phyloP scores from a whole-genome alignment of 2,888 invertebrate genomes.

The Tipula helvola region DNA sequence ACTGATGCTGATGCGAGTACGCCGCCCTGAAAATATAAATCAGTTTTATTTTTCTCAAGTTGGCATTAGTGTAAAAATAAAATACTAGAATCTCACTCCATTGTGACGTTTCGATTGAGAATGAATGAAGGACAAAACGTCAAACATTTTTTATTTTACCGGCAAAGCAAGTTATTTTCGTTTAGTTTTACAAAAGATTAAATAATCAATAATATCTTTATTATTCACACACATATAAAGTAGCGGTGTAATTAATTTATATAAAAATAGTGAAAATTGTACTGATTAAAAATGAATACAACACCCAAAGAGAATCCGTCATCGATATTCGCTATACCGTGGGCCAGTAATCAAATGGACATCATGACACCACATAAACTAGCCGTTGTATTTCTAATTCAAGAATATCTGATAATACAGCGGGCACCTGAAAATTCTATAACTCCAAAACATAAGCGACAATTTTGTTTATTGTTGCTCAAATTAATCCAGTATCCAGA shows the following conservation, averaged over 20 bases:
- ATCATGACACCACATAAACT: constrained; percentile 66
- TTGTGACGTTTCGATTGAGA: neutral
- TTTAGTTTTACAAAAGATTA: neutral
- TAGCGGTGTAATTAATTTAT: neutral
- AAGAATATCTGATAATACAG: constrained; percentile 57
- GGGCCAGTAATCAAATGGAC: constrained; percentile 29
- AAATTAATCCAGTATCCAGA: constrained; percentile 71
- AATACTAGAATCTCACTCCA: neutral
- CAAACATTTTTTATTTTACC: neutral
- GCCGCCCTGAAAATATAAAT: constrained; percentile 37
- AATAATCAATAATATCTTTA: neutral
- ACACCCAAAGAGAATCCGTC: constrained; percentile 4
- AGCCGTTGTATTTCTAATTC: constrained; percentile 60
- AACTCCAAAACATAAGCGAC: constrained; percentile 51
- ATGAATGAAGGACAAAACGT: neutral
- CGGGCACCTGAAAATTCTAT: constrained; percentile 19
- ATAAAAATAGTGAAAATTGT: neutral
- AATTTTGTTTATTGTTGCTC: constrained; percentile 67
- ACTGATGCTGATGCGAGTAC: constrained; percentile 57
- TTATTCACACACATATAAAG: neutral
- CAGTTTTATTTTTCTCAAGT: neutral
- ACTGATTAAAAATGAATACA: neutral
- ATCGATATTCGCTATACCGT: neutral
- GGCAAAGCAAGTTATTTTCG: neutral
- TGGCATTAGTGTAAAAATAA: neutral